Conservation (phyloP, 2,113 vertebrate genomes). For the Cynopterus brachyotis region DNA sequence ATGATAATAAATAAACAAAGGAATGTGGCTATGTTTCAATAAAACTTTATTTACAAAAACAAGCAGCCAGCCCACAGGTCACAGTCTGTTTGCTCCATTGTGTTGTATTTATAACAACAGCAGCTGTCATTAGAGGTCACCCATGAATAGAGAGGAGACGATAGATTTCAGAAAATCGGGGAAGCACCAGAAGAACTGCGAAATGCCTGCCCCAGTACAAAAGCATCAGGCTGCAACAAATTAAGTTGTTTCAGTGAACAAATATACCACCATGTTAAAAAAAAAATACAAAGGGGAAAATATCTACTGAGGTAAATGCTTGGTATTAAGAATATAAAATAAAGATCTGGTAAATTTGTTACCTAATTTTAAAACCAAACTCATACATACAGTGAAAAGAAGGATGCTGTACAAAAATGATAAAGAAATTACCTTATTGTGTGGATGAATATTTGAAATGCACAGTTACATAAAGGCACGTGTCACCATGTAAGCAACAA, state of each 20-base stretch:
- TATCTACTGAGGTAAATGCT: neutral
- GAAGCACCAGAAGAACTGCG: neutral
- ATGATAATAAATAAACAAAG: neutral
- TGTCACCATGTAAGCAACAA: neutral
- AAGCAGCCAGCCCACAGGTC: neutral
- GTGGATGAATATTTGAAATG: neutral
- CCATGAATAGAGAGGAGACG: neutral
- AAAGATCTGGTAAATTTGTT: neutral
- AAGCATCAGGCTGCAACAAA: neutral
- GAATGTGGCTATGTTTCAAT: neutral
- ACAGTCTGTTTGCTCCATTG: neutral
- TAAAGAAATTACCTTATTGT: neutral
- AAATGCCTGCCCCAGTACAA: neutral
- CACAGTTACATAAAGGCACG: neutral
- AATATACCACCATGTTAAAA: neutral
- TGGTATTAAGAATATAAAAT: slow-evolving; percentile 12
- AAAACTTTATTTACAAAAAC: slow-evolving; percentile 50
- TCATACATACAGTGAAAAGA: neutral
- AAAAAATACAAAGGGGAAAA: neutral
- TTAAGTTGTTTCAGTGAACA: neutral
- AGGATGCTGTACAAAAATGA: neutral
- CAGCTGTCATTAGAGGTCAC: neutral
- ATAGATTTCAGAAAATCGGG: neutral
- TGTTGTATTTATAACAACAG: neutral
- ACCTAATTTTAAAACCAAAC: slow-evolving; percentile 18